A percentile compares a stretch with the other conserved stretches of the same genome.
These are phyloP conservation scores for Hypselothyrea guttata DNA, from an alignment of 2,888 invertebrate genomes.

Conservation along the genomic window DNA sequence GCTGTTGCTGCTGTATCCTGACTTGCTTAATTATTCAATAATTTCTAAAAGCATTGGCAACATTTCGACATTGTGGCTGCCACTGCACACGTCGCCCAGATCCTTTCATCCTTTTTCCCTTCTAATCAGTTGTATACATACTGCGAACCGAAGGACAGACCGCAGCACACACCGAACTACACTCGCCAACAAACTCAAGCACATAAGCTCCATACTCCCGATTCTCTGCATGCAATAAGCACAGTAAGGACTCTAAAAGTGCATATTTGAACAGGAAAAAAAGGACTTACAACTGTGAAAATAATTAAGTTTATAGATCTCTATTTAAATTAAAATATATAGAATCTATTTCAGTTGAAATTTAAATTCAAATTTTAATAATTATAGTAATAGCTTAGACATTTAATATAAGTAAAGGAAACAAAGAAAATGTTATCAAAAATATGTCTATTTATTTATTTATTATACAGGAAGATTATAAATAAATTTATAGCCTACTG, in stretches of 20 bases:
- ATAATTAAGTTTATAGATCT: no score
- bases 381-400: no score
- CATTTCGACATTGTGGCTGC: conserved; percentile 45
- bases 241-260: background rate
- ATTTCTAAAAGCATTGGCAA: conserved; percentile 79
- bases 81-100: conserved; percentile 32
- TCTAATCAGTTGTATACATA: conserved; percentile 71
- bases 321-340: no score
- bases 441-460: no score
- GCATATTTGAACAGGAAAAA: background rate
- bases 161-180: conserved; percentile 1
- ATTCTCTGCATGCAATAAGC: background rate
- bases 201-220: conserved; percentile 33
- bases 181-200: conserved; percentile 5
- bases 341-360: no score
- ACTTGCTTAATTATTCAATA: conserved; percentile 81
- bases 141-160: conserved; percentile 13
- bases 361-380: no score
- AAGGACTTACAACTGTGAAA: no score
- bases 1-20: conserved; percentile 65
- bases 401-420: no score
- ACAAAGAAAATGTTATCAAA: no score
- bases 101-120: conserved; percentile 65
- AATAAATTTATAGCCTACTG: no score
- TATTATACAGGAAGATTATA: no score